A percentile compares a stretch with the other conserved stretches of the same genome.
Evolutionary conservation across 2,888 invertebrate genomes (phyloP).

Genomic region (Carterocephalus palaemon): DNA sequence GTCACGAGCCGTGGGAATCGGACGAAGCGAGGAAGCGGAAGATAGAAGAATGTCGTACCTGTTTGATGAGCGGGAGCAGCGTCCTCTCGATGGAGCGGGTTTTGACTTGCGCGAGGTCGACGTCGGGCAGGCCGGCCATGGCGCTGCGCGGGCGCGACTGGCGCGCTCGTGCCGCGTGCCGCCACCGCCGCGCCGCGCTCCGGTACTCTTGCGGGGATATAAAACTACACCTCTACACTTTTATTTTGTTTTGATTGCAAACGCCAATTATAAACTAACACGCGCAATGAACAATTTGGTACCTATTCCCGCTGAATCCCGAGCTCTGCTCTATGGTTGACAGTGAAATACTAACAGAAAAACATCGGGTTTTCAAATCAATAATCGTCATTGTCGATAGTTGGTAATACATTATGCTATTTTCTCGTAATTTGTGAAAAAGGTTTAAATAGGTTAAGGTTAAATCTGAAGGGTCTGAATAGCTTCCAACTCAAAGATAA

Average conservation of each 20-base stretch:
- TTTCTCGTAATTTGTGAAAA: too few relatives aligned
- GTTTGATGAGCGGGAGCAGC: constrained; percentile 94
- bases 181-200: constrained; percentile 46
- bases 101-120: constrained; percentile 87
- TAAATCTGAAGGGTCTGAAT: too few relatives aligned
- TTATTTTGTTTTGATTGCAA: constrained; percentile 60
- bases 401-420: too few relatives aligned
- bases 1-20: constrained; percentile 25
- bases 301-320: constrained; percentile 25
- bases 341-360: too few relatives aligned
- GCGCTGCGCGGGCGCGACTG: constrained; percentile 77
- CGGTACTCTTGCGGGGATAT: constrained; percentile 55
- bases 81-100: constrained; percentile 97
- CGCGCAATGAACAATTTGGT: constrained; percentile 31
- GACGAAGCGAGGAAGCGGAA: constrained; percentile 33
- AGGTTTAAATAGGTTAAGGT: too few relatives aligned
- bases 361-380: too few relatives aligned
- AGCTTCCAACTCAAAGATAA: too few relatives aligned
- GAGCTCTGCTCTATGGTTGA: too few relatives aligned
- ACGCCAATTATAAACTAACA: constrained; percentile 44
- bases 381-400: too few relatives aligned
- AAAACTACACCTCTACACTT: constrained; percentile 60
- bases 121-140: constrained; percentile 79
- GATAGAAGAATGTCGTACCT: constrained; percentile 81
- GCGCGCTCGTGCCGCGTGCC: constrained; percentile 42